Base-by-base conservation (phyloP, 2,888 invertebrate species). In the Epinotia ramella region DNA sequence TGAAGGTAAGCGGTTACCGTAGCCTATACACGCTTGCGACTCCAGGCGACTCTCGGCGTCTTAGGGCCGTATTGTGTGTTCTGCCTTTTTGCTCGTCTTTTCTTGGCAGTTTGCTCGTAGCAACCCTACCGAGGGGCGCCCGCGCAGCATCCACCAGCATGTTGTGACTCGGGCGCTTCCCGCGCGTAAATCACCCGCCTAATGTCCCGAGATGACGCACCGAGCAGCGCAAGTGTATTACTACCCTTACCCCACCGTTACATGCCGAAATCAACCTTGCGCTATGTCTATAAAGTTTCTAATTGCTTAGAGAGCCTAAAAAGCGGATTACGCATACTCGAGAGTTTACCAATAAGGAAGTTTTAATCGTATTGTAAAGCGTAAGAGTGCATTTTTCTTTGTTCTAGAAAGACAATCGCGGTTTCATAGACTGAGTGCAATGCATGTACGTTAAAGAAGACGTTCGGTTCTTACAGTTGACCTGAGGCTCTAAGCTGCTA, bases 171-270 rank as follows among this genome's bases (percentile, higher is more conserved):
- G 84, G 84, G 83, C 84, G 89, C 86, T 91, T 92, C 91, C 90
- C 90, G 86, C 84, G 85, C 86, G 92, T 94, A 93, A 91, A 94
- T 94, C 94, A 94, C 93, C 85, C 86, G 91, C 84, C 89, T 93
- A 94, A 94, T 94, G 94, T 93, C 93, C 92, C 93, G 93, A 90
- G 88, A 91, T 92, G 90, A 91, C 87, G 87, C 88, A 89, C 86
- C 88, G 83, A 84, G 57, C 85, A 80, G 81, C 64, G 33, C 68
- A 66, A 84, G 88, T 91, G 88, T 87, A 82, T 78, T 80, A 81
- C 87, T 80, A 84, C 85, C 89, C 88, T 89, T 84, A 87, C 18
- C 11, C 18, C 9, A 53, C 6, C 3, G 53, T n/a, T 3, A 3
- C 81, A 79, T 5, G 9, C 75, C 11, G 86, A 82, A 81, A 77